Evolutionary conservation across 64 coral and sea anemone species (phyloP).

Genomic region (Pachyseris speciosa): DNA sequence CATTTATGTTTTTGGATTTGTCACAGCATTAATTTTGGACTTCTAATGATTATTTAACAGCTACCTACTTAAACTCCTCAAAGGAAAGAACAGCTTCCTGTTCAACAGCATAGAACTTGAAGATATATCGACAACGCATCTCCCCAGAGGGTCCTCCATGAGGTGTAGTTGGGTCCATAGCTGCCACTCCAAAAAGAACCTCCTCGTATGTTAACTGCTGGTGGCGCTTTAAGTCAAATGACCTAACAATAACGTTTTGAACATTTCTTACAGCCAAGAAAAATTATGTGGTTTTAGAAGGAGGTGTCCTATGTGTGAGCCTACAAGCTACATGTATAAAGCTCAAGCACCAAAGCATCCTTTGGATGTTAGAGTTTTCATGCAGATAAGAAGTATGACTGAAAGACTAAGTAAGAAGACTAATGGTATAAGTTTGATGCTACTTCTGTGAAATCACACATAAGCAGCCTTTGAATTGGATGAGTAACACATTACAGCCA

Average conservation of each 20-base stretch:
- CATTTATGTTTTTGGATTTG: no score
- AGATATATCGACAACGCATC: slow-evolving; percentile 79
- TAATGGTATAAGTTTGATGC: no score
- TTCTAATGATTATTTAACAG: not conserved
- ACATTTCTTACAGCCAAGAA: not conserved
- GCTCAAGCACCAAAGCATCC: no score
- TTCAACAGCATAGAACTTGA: slow-evolving; percentile 61
- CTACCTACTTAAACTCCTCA: slow-evolving; percentile 72
- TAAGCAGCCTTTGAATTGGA: no score
- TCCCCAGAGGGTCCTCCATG: slow-evolving; percentile 80
- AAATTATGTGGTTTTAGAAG: not conserved
- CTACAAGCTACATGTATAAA: no score
- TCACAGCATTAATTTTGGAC: no score
- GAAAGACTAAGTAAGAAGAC: no score
- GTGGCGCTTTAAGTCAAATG: slow-evolving; percentile 57
- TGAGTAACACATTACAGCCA: no score
- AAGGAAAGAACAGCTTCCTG: slow-evolving; percentile 45
- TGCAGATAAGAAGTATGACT: no score
- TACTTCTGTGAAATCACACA: no score
- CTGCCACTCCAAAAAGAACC: slow-evolving; percentile 68
- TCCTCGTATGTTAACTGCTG: slow-evolving; percentile 28
- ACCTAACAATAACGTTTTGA: slow-evolving; percentile 15
- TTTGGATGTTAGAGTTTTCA: no score
- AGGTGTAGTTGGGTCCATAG: slow-evolving; percentile 71
- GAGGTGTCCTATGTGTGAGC: not conserved